A percentile compares a stretch with the other conserved stretches of the same genome.
Evolutionary conservation across 2,797 vertebrate species (phyloP).

Genomic region (Neopelma chrysocephalum): DNA sequence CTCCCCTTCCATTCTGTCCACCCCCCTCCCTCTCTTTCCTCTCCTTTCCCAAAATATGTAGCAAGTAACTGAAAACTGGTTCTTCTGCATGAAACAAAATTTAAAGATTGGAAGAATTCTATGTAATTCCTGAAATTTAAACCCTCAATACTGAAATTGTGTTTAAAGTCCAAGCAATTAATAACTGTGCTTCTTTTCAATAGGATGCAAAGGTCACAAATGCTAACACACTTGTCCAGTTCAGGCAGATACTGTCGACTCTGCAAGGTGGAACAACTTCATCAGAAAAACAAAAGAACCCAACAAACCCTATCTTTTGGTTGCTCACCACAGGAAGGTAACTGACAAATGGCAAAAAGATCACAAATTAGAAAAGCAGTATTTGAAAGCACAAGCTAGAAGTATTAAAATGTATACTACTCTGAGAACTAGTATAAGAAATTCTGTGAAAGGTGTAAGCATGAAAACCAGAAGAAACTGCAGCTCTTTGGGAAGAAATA

Average conservation of each 20-base stretch:
- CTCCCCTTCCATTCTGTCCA: background rate
- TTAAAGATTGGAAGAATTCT: too few relatives aligned
- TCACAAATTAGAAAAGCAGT: background rate
- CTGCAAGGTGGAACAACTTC: background rate
- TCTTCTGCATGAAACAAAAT: too few relatives aligned
- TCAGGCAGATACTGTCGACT: background rate
- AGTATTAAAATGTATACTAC: background rate
- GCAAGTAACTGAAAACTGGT: too few relatives aligned
- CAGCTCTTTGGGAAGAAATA: background rate
- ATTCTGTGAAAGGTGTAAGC: background rate
- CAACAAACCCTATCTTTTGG: background rate
- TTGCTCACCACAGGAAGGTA: background rate
- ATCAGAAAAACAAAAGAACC: accelerated
- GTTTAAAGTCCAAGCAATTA: too few relatives aligned
- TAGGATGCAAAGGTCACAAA: background rate
- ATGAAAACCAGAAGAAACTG: background rate
- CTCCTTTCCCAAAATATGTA: too few relatives aligned
- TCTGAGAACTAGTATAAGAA: background rate
- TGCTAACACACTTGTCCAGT: background rate
- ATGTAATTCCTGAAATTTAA: too few relatives aligned
- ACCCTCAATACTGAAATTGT: too few relatives aligned
- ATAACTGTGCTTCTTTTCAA: too few relatives aligned
- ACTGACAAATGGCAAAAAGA: background rate
- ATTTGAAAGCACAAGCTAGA: background rate
- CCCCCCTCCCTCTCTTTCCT: background rate